Conservation (phyloP, 2,113 vertebrate species). For the Laterallus jamaicensis region DNA sequence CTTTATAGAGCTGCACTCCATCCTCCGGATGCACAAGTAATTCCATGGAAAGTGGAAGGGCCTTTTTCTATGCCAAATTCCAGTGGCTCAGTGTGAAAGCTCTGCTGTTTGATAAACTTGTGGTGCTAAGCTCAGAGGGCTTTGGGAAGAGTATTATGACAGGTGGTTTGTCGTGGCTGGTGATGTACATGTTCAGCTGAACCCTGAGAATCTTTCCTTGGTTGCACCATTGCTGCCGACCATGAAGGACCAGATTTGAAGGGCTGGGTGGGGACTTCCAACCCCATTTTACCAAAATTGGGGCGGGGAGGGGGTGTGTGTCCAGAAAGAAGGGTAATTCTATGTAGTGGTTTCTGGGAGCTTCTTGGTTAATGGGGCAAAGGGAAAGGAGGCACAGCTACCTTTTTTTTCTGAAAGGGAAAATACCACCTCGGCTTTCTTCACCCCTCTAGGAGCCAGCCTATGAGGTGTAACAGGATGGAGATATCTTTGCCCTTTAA, state of each 20-base stretch:
- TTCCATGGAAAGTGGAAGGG: neutral
- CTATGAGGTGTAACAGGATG: neutral
- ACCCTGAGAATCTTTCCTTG: neutral
- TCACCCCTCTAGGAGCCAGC: neutral
- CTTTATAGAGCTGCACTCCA: neutral
- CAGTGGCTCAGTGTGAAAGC: neutral
- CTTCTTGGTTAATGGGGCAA: neutral
- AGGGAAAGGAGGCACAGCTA: neutral
- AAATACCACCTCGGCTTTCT: neutral
- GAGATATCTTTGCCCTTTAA: neutral
- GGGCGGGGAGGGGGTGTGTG: too few relatives aligned
- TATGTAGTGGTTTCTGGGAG: neutral
- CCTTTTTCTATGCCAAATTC: neutral
- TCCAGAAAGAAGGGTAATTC: neutral
- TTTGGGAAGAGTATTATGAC: neutral
- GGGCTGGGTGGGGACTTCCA: neutral
- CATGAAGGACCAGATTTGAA: neutral
- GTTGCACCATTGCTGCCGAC: rapidly evolving
- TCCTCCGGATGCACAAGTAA: neutral
- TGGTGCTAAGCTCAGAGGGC: neutral
- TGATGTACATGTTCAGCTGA: rapidly evolving
- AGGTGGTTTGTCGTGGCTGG: rapidly evolving
- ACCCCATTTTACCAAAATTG: neutral
- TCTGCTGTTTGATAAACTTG: neutral
- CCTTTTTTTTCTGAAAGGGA: neutral